Percentiles rank a stretch among this genome's conserved stretches.
phyloP scores from a whole-genome alignment of 2,113 vertebrate species.

The Megaceryle torquata region DNA sequence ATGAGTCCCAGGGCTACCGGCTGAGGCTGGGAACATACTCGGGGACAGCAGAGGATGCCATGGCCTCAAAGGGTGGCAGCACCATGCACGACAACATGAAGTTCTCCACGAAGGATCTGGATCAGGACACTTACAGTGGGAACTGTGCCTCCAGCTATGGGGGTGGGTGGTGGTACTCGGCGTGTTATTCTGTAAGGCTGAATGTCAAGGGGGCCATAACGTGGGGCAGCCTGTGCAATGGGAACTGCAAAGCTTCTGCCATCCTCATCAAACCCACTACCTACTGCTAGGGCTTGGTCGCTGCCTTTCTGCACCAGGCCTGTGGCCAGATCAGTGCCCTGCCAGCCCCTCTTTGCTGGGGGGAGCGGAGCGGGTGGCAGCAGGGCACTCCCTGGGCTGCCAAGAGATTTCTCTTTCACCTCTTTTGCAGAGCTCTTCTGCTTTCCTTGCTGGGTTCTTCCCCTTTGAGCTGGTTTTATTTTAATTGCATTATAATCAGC shows the following conservation, averaged over 20 bases:
- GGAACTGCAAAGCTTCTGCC: constrained; percentile 3
- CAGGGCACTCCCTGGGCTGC: not conserved
- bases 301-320: not conserved
- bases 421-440: not conserved
- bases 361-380: not conserved
- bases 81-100: constrained; percentile 10
- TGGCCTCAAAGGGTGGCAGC: not conserved
- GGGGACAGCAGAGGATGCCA: not conserved
- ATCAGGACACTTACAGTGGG: not conserved
- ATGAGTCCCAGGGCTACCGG: not conserved
- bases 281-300: not conserved
- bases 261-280: not conserved
- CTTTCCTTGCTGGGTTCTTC: not conserved
- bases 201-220: not conserved
- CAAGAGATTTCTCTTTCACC: not conserved
- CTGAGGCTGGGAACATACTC: not conserved
- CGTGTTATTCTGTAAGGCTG: not conserved
- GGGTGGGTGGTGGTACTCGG: constrained; percentile 37
- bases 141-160: not conserved
- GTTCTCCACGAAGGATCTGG: not conserved
- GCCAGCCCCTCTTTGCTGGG: not conserved
- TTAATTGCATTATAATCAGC: not conserved
- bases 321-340: not conserved
- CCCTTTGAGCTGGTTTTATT: not conserved
- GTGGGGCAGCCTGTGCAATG: not conserved